These are phyloP conservation scores for crab-eating macaque (Macaca fascicularis) DNA, from an alignment of 2,113 vertebrate genomes.

Conservation along the genomic window DNA sequence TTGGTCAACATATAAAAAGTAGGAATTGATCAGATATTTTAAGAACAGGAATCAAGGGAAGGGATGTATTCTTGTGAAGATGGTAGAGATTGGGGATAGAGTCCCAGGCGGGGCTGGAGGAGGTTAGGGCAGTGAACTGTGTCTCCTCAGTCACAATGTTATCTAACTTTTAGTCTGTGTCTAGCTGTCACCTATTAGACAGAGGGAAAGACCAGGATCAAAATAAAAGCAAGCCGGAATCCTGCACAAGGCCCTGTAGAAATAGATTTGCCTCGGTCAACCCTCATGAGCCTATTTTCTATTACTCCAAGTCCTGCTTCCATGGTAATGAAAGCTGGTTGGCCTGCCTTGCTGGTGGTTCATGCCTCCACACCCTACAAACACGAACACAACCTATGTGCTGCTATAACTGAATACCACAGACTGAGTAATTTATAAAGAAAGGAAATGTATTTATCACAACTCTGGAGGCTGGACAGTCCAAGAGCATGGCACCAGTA, in stretches of 20 bases:
- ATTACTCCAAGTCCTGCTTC: not conserved
- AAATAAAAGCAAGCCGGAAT: not conserved
- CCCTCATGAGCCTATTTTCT: not conserved
- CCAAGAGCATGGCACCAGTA: not conserved
- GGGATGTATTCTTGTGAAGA: not conserved
- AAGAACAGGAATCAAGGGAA: not conserved
- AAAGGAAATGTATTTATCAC: not conserved
- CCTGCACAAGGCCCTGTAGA: not conserved
- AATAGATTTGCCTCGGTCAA: not conserved
- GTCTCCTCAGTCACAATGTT: not conserved
- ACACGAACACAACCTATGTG: not conserved
- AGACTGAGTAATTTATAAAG: not conserved
- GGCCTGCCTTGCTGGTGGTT: not conserved
- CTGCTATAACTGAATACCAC: not conserved
- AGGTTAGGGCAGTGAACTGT: not conserved
- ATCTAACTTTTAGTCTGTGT: not conserved
- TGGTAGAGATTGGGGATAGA: not conserved
- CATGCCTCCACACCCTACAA: not conserved
- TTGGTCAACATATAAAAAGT: not conserved
- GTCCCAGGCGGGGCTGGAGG: not conserved
- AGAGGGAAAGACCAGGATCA: not conserved
- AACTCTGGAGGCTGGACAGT: not conserved
- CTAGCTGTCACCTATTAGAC: not conserved
- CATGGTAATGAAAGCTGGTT: not conserved
- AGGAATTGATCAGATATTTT: not conserved